Conservation (phyloP, 2,113 vertebrate species). For the Pterophyllum scalare region DNA sequence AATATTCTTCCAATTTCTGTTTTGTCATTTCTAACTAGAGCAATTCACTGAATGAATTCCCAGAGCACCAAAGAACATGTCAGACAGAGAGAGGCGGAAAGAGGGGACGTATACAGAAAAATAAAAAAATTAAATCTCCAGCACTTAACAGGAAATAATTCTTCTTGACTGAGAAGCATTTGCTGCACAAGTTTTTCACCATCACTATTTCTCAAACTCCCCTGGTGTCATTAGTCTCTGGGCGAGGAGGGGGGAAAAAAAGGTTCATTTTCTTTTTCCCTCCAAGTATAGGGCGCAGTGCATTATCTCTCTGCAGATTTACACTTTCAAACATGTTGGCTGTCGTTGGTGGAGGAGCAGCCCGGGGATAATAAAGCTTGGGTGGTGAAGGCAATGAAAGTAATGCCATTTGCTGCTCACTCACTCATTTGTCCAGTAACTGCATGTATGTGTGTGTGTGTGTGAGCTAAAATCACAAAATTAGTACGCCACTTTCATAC, state of each 20-base stretch:
- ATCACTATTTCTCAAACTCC: constrained; percentile 63
- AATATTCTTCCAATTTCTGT: constrained; percentile 66
- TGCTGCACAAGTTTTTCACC: constrained; percentile 51
- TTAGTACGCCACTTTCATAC: background rate
- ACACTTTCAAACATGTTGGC: constrained; percentile 53
- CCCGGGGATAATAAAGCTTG: constrained; percentile 49
- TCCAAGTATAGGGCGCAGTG: constrained; percentile 37
- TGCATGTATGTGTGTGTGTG: background rate
- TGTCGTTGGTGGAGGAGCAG: constrained; percentile 40
- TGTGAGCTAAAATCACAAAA: background rate
- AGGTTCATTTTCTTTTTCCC: constrained; percentile 59
- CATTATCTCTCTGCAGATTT: constrained; percentile 60
- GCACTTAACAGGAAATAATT: constrained; percentile 64
- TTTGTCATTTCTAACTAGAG: constrained; percentile 73
- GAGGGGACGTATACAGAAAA: constrained; percentile 1
- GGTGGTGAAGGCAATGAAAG: constrained; percentile 36
- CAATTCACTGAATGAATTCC: constrained; percentile 65
- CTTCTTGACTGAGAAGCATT: constrained; percentile 61
- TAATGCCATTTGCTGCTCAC: constrained; percentile 33
- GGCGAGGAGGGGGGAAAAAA: background rate
- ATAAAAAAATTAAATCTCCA: constrained; percentile 9
- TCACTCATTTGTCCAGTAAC: constrained; percentile 6
- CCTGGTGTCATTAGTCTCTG: constrained; percentile 66
- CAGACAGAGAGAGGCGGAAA: constrained; percentile 32
- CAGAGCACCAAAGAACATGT: constrained; percentile 49